Conservation (phyloP, 2,888 invertebrate genomes). For the Cheilosia vulpina region DNA sequence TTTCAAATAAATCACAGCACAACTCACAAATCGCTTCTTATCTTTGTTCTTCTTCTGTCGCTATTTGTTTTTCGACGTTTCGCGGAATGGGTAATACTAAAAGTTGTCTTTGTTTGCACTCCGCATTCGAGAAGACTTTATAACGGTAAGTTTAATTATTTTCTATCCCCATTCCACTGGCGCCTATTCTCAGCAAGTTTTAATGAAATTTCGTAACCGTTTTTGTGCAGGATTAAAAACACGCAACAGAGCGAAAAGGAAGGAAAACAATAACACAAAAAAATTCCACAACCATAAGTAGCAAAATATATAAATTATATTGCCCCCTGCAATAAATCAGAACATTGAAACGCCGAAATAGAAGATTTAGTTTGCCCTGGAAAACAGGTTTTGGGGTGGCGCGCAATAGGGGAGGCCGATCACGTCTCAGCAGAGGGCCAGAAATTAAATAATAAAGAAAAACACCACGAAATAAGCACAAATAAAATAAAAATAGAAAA, state of each 20-base stretch:
- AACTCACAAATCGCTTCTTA: conserved; percentile 4
- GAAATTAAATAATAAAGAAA: conserved; percentile 42
- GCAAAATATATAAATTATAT: conserved; percentile 16
- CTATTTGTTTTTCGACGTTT: conserved; percentile 18
- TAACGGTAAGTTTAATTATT: conserved; percentile 1
- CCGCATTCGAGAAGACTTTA: not conserved
- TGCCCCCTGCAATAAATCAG: conserved; percentile 38
- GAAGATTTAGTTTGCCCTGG: conserved; percentile 3
- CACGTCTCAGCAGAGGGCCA: conserved; percentile 34
- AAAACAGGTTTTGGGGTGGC: conserved; percentile 1
- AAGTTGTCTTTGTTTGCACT: conserved; percentile 27
- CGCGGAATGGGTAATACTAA: not conserved
- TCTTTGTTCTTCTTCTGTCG: conserved; percentile 10
- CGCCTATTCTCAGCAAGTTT: conserved; percentile 25
- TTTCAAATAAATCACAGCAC: conserved; percentile 16
- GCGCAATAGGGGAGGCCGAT: conserved; percentile 9
- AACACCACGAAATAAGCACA: conserved; percentile 4
- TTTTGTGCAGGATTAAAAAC: conserved; percentile 27
- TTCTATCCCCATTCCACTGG: not conserved
- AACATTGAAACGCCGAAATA: conserved; percentile 21
- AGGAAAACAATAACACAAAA: not conserved
- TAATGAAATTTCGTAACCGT: conserved; percentile 49
- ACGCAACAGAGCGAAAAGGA: not conserved
- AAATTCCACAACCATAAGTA: conserved; percentile 9
- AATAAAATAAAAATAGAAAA: conserved; percentile 39